Base-by-base conservation (phyloP, 2,113 vertebrate genomes). In the Chinchilla lanigera region DNA sequence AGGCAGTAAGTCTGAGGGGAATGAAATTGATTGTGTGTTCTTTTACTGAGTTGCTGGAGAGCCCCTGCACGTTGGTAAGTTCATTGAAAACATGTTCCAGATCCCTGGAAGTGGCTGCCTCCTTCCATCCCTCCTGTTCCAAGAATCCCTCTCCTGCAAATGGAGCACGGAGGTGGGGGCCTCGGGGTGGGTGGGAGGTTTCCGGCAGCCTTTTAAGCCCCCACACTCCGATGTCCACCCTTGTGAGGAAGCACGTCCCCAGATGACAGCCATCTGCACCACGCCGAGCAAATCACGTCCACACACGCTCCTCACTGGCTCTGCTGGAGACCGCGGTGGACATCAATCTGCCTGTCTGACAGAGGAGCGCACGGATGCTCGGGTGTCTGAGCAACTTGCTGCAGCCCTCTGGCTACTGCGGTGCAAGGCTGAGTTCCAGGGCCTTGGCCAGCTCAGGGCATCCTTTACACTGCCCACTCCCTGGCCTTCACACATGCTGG, bases 401-500 rank as follows among this genome's bases (percentile, higher is more conserved):
- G 22, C 38, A 16, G 83, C 50, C 13, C 19, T 41, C 24, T 6
- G 1, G 78, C 83, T 93, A 19, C 83, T 28, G 35, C n/a, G 38
- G 38, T 28, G n/a, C 71, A 60, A 41, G 56, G 65, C 52, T 20
- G 61, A 85, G 88, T 50, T 54, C 6, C 60, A 22, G 7, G 2
- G 35, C 47, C 14, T 0, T 0, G 41, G 56, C n/a, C 5, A 30
- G 54, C 22, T n/a, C 7, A 50, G 52, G 3, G 13, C 26, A 17
- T 26, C 20, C 75, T 19, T 52, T 5, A 1, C 2, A 1, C 61
- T 33, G 26, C 67, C 26, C 0, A 58, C 80, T 33, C 54, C 14
- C 0, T 0, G 33, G 33, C 33, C 41, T 47, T 14, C 5, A 52
- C 26, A 0, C 4, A 5, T 0, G 24, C 3, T 1, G 0, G 9